A percentile compares a stretch with the other conserved stretches of the same genome.
These are phyloP conservation scores for Adineta ricciae DNA, from an alignment of 2,888 invertebrate genomes.

Conservation along the genomic window DNA sequence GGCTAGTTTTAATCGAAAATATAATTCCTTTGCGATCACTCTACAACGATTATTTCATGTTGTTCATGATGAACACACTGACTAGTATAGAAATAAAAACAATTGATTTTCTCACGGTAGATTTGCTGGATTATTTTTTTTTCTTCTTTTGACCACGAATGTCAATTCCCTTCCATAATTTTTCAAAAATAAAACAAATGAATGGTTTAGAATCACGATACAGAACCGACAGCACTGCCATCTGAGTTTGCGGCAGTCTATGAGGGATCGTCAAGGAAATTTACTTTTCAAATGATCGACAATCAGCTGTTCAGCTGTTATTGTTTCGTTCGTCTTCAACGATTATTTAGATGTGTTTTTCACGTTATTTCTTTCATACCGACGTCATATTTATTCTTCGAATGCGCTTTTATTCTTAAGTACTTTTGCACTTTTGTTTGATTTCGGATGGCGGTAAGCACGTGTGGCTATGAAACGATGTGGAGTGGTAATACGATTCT, in stretches of 20 bases:
- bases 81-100: conserved; percentile 38
- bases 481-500: neutral
- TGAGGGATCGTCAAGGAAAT: neutral
- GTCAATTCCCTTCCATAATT: neutral
- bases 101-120: conserved; percentile 32
- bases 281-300: neutral
- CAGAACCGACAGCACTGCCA: neutral
- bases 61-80: conserved; percentile 38
- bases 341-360: neutral
- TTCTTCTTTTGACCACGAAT: neutral
- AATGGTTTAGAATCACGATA: no score
- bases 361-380: neutral
- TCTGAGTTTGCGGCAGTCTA: neutral
- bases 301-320: neutral
- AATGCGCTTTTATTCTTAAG: neutral
- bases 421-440: neutral
- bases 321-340: neutral
- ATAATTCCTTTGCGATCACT: conserved; percentile 37
- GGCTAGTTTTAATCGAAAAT: neutral
- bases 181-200: neutral
- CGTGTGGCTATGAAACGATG: neutral
- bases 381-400: neutral
- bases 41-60: conserved; percentile 44
- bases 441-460: neutral
- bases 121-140: neutral